Evolutionary conservation across 2,888 invertebrate genomes (phyloP), one percentile per base, ranked within the genome.

Genomic region (Drosophila anomalata): DNA sequence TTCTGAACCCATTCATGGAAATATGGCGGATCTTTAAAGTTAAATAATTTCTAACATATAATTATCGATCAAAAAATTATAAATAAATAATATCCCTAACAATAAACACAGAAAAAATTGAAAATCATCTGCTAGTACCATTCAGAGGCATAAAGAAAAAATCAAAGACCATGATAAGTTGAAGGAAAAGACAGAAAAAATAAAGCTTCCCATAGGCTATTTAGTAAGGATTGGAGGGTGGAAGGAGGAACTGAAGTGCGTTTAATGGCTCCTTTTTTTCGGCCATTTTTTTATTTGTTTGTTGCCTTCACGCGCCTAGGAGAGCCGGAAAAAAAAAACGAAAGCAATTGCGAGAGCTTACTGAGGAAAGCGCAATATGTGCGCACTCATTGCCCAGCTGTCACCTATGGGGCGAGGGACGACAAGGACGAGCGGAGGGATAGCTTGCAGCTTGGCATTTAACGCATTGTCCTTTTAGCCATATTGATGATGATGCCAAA

Each of bases 401-500:
- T 76, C 73, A 81, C 73, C 73, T 63, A 72, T 42, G 59, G n/a
- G n/a, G 20, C 22, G 17, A 26, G 14, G 14, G 53, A 14, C 8
- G 51, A 12, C 12, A 2, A 24, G 41, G 41, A 17, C 4, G 8
- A 2, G 14, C 20, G 41, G 60, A 11, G 53, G 66, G 31, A 47
- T 42, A 22, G 52, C 56, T 46, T 63, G 70, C 54, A 83, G 73
- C 84, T 67, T 65, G 55, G 85, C 85, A 88, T 85, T 84, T 88
- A 88, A 88, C 88, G 88, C 88, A 85, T 85, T 85, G 89, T 85
- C 86, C 89, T 88, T 88, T 85, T 85, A 85, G 89, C 85, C 85
- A 82, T 85, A 85, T 85, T 85, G 85, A 85, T 85, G 87, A 88
- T 84, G 84, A 84, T 84, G 87, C 82, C 82, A 88, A 83, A 83